A percentile compares a stretch with the other conserved stretches of the same genome.
phyloP scores from a whole-genome alignment of 2,113 vertebrate genomes.

The Atractosteus spatula region DNA sequence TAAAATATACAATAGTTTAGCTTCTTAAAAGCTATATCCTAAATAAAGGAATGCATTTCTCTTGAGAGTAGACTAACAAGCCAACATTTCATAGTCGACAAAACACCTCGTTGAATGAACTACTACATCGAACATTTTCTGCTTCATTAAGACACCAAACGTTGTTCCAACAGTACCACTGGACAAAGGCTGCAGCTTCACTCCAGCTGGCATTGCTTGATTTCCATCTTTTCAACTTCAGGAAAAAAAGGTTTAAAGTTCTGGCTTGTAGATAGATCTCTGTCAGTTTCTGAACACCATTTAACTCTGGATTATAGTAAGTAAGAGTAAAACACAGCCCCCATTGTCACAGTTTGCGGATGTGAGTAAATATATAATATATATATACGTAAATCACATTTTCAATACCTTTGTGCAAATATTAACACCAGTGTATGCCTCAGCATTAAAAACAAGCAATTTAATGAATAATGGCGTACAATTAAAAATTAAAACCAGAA shows the following conservation, averaged over 20 bases:
- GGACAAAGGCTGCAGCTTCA: conserved; percentile 12
- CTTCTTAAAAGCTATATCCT: conserved; percentile 4
- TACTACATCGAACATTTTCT: conserved; percentile 11
- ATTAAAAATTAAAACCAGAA: conserved; percentile 60
- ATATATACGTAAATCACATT: conserved; percentile 57
- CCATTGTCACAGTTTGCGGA: conserved; percentile 41
- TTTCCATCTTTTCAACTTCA: background rate
- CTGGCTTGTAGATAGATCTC: background rate
- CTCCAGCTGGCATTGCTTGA: background rate
- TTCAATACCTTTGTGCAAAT: conserved; percentile 82
- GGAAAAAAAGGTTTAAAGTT: background rate
- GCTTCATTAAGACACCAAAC: conserved; percentile 18
- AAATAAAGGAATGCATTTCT: conserved; percentile 31
- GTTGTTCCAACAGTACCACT: conserved; percentile 8
- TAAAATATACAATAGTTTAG: conserved; percentile 13
- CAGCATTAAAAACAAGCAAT: conserved; percentile 72
- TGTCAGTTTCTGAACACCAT: background rate
- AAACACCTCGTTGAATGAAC: background rate
- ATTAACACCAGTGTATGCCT: conserved; percentile 91
- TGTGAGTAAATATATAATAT: conserved; percentile 40
- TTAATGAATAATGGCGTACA: conserved; percentile 69
- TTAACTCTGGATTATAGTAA: conserved; percentile 19
- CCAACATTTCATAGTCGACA: background rate
- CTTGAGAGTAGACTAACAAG: background rate
- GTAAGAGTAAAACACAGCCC: conserved; percentile 13